Evolutionary conservation across 2,797 vertebrate species (phyloP).

Genomic region (Pangasius krempfi): DNA sequence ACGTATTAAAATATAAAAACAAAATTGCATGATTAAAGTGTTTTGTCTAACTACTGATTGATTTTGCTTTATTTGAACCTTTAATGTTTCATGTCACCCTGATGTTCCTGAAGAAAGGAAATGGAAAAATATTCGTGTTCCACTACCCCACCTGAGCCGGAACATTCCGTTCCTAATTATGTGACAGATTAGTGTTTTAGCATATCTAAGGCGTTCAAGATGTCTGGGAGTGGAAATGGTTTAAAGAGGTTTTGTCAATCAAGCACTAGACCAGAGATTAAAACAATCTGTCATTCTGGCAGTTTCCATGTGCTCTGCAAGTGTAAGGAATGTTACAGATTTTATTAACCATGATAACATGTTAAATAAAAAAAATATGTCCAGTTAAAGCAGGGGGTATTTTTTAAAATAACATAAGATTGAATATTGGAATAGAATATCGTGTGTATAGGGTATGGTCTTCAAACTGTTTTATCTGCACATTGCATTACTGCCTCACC

Average conservation of each 20-base stretch:
- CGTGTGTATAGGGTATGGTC: neutral
- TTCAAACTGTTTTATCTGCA: neutral
- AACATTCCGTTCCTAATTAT: slow-evolving; percentile 54
- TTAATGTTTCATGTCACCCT: slow-evolving; percentile 27
- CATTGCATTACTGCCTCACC: slow-evolving; percentile 69
- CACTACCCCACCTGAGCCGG: slow-evolving; percentile 28
- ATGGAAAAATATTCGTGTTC: slow-evolving; percentile 33
- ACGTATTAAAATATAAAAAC: neutral
- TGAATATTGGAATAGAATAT: neutral
- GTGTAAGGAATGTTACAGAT: neutral
- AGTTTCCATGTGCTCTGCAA: slow-evolving; percentile 21
- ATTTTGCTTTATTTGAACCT: neutral
- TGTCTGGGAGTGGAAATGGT: slow-evolving; percentile 39
- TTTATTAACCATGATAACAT: neutral
- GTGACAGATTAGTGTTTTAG: slow-evolving; percentile 49
- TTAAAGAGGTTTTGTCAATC: slow-evolving; percentile 43
- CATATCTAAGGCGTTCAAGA: slow-evolving; percentile 50
- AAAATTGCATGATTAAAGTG: neutral
- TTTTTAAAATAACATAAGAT: neutral
- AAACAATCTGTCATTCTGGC: slow-evolving; percentile 43
- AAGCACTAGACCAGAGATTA: slow-evolving; percentile 38
- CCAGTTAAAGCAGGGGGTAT: neutral
- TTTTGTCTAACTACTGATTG: neutral
- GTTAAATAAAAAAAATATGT: neutral
- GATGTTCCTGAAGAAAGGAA: slow-evolving; percentile 31